Evolutionary conservation across 2,113 vertebrate species (phyloP).

Genomic region (Ageneiosus marmoratus): DNA sequence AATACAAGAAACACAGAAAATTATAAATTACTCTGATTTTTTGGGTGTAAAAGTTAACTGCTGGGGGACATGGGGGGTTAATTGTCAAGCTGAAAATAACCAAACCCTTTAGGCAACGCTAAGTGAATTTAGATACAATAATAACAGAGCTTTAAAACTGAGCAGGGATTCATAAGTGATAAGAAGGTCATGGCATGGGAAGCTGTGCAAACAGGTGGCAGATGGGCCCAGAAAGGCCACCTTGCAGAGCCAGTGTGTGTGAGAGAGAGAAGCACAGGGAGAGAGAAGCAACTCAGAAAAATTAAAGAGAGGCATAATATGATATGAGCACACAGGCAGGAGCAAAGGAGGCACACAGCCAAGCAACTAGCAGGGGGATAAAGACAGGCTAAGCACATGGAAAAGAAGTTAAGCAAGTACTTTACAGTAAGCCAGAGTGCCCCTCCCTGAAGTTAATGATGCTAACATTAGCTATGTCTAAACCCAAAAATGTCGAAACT

Average conservation of each 20-base stretch:
- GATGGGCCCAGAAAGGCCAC: conserved; percentile 51
- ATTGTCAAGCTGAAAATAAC: background rate
- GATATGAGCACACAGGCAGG: conserved; percentile 63
- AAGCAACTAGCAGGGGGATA: conserved; percentile 35
- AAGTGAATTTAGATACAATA: conserved; percentile 22
- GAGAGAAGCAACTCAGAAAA: conserved; percentile 55
- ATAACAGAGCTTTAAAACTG: conserved; percentile 34
- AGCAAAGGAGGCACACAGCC: conserved; percentile 57
- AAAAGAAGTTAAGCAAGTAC: conserved; percentile 42
- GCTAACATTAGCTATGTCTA: conserved; percentile 20
- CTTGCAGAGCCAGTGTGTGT: conserved; percentile 42
- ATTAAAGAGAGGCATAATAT: conserved; percentile 73
- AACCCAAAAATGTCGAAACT: background rate
- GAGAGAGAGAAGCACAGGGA: conserved; percentile 41
- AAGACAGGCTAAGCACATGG: conserved; percentile 62
- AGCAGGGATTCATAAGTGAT: conserved; percentile 49
- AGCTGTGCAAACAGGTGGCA: conserved; percentile 71
- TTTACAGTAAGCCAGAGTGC: conserved; percentile 37
- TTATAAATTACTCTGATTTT: background rate
- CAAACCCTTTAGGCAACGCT: background rate
- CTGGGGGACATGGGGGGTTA: background rate
- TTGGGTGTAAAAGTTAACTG: background rate
- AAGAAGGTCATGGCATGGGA: conserved; percentile 60
- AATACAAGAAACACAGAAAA: background rate
- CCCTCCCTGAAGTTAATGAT: conserved; percentile 52